Evolutionary conservation across 2,888 invertebrate genomes (phyloP).

Genomic region (Bombyx huttoni): DNA sequence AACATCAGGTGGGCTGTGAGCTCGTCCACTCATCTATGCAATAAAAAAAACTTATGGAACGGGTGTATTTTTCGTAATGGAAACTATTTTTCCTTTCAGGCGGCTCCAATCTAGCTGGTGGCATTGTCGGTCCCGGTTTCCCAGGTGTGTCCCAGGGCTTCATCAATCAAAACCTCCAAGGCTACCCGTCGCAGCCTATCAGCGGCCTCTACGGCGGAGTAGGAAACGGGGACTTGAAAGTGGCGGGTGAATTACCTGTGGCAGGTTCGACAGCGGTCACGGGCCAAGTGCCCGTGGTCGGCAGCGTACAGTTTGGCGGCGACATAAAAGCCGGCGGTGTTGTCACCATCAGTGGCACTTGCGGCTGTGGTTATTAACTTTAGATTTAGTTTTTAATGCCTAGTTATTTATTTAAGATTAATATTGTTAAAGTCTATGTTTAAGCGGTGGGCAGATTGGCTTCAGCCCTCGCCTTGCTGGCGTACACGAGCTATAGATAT

Average conservation of each 20-base stretch:
- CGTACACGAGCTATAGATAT: no score
- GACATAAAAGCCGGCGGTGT: conserved; percentile 17
- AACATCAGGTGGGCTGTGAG: no score
- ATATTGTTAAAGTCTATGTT: neutral
- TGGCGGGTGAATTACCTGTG: conserved; percentile 19
- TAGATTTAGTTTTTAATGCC: neutral
- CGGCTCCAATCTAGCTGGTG: neutral
- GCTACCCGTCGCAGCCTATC: neutral
- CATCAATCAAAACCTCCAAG: neutral
- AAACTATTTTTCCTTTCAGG: neutral
- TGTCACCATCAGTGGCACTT: conserved; percentile 21
- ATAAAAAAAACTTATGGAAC: no score
- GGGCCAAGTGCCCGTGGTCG: conserved; percentile 24
- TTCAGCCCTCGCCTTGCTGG: no score
- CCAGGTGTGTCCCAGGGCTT: neutral
- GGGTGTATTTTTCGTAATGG: neutral
- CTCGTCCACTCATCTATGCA: no score
- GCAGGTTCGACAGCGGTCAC: conserved; percentile 19
- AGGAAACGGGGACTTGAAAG: conserved; percentile 17
- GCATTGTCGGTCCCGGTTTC: neutral
- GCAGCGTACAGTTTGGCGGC: conserved; percentile 20
- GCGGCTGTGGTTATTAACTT: conserved; percentile 7
- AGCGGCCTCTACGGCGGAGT: conserved; percentile 9
- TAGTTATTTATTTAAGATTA: neutral
- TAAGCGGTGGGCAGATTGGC: no score